phyloP scores from a whole-genome alignment of 2,888 invertebrate genomes.

The Pachymerium ferrugineum region DNA sequence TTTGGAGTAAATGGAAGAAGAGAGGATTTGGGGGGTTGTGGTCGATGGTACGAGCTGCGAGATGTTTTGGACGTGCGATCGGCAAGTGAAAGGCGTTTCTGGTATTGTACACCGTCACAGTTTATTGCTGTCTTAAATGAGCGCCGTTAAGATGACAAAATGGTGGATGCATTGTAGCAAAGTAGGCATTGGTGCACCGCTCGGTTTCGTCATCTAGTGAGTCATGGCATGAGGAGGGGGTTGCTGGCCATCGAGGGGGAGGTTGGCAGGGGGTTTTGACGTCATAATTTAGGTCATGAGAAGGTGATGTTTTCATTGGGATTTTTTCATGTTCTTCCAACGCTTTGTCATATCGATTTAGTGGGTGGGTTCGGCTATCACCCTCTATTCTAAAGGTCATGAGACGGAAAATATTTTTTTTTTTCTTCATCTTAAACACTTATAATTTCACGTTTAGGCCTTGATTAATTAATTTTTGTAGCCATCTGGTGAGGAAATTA shows the following conservation, averaged over 20 bases:
- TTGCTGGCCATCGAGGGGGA: not conserved
- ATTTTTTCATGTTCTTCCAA: not conserved
- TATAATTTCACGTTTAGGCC: too few relatives aligned
- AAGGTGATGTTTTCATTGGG: not conserved
- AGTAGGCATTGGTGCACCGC: too few relatives aligned
- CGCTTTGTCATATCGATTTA: not conserved
- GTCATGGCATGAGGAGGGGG: not conserved
- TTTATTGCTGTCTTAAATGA: not conserved
- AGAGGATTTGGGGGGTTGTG: not conserved
- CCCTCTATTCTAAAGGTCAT: not conserved
- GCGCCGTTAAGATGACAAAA: not conserved
- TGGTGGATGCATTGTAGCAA: not conserved
- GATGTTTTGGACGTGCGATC: too few relatives aligned
- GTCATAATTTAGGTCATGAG: not conserved
- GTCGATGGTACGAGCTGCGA: too few relatives aligned
- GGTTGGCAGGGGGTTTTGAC: not conserved
- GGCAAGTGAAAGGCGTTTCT: too few relatives aligned
- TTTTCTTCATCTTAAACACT: not conserved
- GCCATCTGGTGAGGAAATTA: too few relatives aligned
- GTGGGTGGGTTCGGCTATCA: not conserved
- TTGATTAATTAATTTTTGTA: too few relatives aligned
- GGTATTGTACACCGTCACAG: not conserved
- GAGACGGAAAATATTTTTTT: not conserved
- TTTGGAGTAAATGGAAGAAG: not conserved
- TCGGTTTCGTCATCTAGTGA: not conserved